Evolutionary conservation across 2,113 vertebrate genomes (phyloP).

Genomic region (Etheostoma spectabile): DNA sequence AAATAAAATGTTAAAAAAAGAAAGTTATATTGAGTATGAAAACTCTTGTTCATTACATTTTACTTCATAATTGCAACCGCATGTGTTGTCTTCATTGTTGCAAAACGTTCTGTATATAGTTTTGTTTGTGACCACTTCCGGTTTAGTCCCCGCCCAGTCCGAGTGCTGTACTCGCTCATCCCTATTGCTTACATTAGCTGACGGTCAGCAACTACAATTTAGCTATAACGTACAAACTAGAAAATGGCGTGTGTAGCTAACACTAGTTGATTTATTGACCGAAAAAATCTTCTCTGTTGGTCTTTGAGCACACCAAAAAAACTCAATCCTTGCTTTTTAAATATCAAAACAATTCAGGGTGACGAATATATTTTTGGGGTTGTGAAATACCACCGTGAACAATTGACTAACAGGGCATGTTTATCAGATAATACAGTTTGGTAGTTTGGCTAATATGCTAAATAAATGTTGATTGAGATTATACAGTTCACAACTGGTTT

Average conservation of each 20-base stretch:
- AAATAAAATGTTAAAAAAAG: no score
- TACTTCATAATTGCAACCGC: no score
- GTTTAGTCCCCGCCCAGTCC: no score
- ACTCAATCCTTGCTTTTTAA: not conserved
- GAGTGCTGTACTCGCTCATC: no score
- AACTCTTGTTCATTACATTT: no score
- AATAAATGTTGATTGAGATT: not conserved
- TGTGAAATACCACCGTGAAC: not conserved
- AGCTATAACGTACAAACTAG: not conserved
- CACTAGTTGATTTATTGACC: not conserved
- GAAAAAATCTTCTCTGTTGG: not conserved
- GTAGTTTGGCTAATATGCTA: not conserved
- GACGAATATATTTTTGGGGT: not conserved
- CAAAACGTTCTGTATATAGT: no score
- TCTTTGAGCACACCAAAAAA: not conserved
- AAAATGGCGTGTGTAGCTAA: conserved; percentile 15
- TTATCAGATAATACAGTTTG: not conserved
- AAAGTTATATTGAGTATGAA: no score
- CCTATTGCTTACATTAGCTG: not conserved
- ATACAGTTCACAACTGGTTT: not conserved
- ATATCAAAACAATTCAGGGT: not conserved
- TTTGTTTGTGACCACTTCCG: no score
- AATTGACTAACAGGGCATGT: not conserved
- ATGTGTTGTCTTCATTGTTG: no score
- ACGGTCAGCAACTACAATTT: not conserved